Evolutionary conservation across 2,888 invertebrate species (phyloP).

Genomic region (Epirrhoe alternata): DNA sequence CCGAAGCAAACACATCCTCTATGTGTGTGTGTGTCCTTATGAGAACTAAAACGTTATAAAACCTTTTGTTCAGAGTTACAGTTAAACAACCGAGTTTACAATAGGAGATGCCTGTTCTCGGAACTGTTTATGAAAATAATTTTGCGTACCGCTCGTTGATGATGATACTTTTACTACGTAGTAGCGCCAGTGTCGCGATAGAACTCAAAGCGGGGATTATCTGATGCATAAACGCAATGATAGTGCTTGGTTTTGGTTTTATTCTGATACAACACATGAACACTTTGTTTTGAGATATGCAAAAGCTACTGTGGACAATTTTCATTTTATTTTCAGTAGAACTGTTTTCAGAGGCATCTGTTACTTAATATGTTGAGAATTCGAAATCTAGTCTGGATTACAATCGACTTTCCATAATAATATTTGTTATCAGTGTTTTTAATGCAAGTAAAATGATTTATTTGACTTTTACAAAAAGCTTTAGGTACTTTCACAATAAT

Average conservation of each 20-base stretch:
- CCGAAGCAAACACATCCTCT: too few relatives aligned
- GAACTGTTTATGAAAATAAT: constrained; percentile 51
- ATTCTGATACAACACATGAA: background rate
- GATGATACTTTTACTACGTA: too few relatives aligned
- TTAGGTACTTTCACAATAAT: too few relatives aligned
- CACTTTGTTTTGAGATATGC: background rate
- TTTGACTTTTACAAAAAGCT: too few relatives aligned
- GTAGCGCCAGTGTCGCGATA: constrained; percentile 63
- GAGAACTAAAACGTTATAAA: too few relatives aligned
- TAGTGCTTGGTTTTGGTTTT: background rate
- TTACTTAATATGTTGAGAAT: too few relatives aligned
- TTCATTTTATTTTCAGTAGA: background rate
- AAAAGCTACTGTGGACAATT: background rate
- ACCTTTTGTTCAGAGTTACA: too few relatives aligned
- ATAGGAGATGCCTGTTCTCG: constrained; percentile 34
- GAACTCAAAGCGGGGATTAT: constrained; percentile 55
- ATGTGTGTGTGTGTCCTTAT: too few relatives aligned
- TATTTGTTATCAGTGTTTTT: too few relatives aligned
- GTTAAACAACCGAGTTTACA: background rate
- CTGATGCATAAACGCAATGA: constrained; percentile 10
- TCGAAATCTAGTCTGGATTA: too few relatives aligned
- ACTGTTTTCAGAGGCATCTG: background rate
- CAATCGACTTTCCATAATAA: too few relatives aligned
- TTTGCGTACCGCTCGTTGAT: constrained; percentile 67
- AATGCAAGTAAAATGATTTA: too few relatives aligned